These are phyloP conservation scores for Cosmopolites sordidus DNA, from an alignment of 2,888 invertebrate genomes.

Conservation along the genomic window DNA sequence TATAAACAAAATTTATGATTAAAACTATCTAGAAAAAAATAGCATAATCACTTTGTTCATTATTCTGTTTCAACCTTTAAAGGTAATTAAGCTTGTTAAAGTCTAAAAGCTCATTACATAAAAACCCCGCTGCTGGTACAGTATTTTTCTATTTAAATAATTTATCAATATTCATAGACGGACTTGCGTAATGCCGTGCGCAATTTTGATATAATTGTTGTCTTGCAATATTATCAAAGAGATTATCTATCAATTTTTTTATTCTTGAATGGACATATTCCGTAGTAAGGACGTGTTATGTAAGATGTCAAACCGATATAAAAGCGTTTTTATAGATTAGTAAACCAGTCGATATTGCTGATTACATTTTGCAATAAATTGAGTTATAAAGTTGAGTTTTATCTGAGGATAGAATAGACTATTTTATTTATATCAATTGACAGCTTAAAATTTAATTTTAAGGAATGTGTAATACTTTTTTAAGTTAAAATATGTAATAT, in stretches of 20 bases:
- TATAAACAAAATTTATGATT: too few relatives aligned
- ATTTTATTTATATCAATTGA: too few relatives aligned
- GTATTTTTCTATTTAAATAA: not conserved
- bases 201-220: conserved; percentile 21
- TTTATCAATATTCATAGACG: conserved; percentile 1
- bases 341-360: too few relatives aligned
- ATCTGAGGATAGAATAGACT: too few relatives aligned
- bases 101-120: conserved; percentile 1
- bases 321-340: too few relatives aligned
- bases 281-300: too few relatives aligned
- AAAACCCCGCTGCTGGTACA: not conserved
- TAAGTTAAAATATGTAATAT: too few relatives aligned
- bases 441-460: too few relatives aligned
- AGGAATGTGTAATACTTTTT: too few relatives aligned
- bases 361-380: too few relatives aligned
- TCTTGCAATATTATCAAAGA: conserved; percentile 13
- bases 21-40: conserved; percentile 8
- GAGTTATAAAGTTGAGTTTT: too few relatives aligned
- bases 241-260: conserved; percentile 14
- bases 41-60: conserved; percentile 19
- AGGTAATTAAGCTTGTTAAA: conserved; percentile 15
- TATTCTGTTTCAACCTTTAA: conserved; percentile 19
- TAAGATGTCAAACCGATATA: too few relatives aligned
- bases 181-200: not conserved
- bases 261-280: conserved; percentile 2